A percentile compares a stretch with the other conserved stretches of the same genome.
These are phyloP conservation scores for Drosophila mayri DNA, from an alignment of 1,140 invertebrate species.

Conservation along the genomic window DNA sequence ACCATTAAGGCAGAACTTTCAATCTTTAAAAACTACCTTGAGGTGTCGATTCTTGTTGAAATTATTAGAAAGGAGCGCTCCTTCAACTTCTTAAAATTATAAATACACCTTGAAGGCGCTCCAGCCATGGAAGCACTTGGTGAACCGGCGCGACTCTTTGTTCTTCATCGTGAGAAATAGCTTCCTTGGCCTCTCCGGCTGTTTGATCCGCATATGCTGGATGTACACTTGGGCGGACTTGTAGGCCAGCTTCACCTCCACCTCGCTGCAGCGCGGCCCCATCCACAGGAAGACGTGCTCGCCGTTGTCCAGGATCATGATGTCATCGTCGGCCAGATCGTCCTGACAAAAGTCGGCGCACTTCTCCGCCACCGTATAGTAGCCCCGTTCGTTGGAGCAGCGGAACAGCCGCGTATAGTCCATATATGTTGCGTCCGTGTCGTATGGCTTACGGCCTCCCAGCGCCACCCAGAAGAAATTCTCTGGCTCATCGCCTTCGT, in stretches of 20 bases:
- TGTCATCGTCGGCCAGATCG: conserved; percentile 99
- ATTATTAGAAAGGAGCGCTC: not conserved
- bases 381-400: conserved; percentile 99
- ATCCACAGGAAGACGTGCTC: conserved; percentile 99
- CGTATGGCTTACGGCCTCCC: conserved; percentile 96
- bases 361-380: conserved; percentile 99
- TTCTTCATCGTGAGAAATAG: conserved; percentile 98
- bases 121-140: conserved; percentile 99
- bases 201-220: conserved; percentile 98
- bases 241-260: conserved; percentile 99
- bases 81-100: conserved; percentile 21
- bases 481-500: conserved; percentile 99
- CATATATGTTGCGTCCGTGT: conserved; percentile 96
- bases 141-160: conserved; percentile 97
- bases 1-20: conserved; percentile 1
- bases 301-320: conserved; percentile 99
- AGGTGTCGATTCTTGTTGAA: not conserved
- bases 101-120: conserved; percentile 76
- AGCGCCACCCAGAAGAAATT: conserved; percentile 99
- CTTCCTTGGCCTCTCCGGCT: conserved; percentile 96
- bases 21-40: not conserved
- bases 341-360: conserved; percentile 99
- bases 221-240: conserved; percentile 99
- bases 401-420: conserved; percentile 97
- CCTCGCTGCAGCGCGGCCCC: conserved; percentile 97